A percentile compares a stretch with the other conserved stretches of the same genome.
phyloP scores from a whole-genome alignment of 2,888 invertebrate species.

The Gastrophysa polygoni region DNA sequence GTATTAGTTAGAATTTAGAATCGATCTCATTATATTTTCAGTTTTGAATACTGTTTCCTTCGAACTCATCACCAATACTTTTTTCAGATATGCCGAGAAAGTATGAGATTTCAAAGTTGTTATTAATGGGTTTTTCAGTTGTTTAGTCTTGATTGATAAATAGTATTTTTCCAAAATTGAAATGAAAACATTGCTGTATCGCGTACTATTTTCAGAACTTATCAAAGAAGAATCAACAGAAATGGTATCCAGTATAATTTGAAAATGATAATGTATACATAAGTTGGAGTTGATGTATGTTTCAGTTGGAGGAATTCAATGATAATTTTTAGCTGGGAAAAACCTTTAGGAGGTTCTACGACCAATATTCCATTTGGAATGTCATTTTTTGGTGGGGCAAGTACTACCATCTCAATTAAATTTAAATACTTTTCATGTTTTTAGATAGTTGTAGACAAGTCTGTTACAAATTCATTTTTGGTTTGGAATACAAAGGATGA shows the following conservation, averaged over 20 bases:
- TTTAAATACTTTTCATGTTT: conserved; percentile 12
- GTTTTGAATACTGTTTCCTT: no score
- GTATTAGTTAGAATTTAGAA: no score
- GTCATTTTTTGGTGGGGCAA: conserved; percentile 17
- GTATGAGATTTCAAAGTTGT: no score
- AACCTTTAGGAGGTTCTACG: conserved; percentile 20
- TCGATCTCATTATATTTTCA: no score
- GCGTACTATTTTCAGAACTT: conserved; percentile 19
- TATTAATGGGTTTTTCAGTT: no score
- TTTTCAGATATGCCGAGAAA: no score
- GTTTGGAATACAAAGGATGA: conserved; percentile 10
- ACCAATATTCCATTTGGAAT: conserved; percentile 20
- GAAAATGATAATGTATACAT: no score
- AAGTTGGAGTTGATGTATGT: conserved; percentile 19
- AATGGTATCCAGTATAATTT: conserved; percentile 21
- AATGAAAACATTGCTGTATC: conserved; percentile 17
- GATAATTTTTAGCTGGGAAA: conserved; percentile 23
- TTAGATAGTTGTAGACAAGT: conserved; percentile 20
- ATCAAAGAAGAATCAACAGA: conserved; percentile 25
- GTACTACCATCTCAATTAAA: conserved; percentile 5
- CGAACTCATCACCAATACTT: no score
- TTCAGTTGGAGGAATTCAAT: conserved; percentile 29
- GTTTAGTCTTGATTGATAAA: no score
- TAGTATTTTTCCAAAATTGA: conserved; percentile 13
- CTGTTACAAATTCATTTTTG: conserved; percentile 18